Percentiles rank a stretch among this genome's conserved stretches.
Evolutionary conservation across 2,888 invertebrate genomes (phyloP).

Genomic region (Machimus rusticus): DNA sequence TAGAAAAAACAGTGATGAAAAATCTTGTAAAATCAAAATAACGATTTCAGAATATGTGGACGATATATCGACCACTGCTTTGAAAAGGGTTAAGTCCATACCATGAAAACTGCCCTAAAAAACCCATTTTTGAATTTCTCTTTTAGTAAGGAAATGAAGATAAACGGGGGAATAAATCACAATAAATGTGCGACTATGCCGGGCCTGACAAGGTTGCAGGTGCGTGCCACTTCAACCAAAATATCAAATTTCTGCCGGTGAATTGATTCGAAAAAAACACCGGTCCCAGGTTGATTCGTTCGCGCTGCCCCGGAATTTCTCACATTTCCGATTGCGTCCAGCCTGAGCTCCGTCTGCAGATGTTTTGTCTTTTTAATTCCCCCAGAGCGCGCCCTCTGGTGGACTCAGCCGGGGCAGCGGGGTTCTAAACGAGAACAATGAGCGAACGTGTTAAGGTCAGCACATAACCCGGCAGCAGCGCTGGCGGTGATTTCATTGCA

Average conservation of each 20-base stretch:
- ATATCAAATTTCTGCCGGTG: neutral
- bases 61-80: too few species aligned
- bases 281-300: neutral
- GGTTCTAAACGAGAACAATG: neutral
- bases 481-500: conserved; percentile 22
- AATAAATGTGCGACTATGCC: neutral
- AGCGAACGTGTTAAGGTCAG: neutral
- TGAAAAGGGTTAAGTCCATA: too few species aligned
- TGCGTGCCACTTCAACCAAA: neutral
- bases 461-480: conserved; percentile 2
- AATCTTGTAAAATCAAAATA: too few species aligned
- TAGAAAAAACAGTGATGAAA: too few species aligned
- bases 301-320: neutral
- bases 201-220: neutral
- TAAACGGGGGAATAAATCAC: neutral
- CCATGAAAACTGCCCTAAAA: too few species aligned
- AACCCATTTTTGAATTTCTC: too few species aligned
- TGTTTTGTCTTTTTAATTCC: neutral
- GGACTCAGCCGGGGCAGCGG: neutral
- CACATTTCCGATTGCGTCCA: neutral
- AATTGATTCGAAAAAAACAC: neutral
- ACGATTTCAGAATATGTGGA: too few species aligned
- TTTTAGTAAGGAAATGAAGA: too few species aligned
- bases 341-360: neutral
- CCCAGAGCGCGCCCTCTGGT: neutral